Percentiles rank a stretch among this genome's conserved stretches.
These are phyloP conservation scores for Athene noctua DNA, from an alignment of 2,113 vertebrate species.

Conservation along the genomic window DNA sequence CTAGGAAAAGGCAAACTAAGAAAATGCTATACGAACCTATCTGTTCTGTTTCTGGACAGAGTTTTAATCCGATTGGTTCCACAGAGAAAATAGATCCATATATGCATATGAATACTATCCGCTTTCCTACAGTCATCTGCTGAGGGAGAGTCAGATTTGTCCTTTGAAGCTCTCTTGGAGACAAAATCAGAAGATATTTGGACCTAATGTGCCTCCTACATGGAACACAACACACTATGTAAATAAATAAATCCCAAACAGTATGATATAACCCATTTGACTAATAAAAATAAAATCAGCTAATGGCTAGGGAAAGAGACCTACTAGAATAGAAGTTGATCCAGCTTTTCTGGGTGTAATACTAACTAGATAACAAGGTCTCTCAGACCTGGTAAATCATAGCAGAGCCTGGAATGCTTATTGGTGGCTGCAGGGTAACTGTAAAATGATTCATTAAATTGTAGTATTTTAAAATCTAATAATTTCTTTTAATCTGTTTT, in stretches of 20 bases:
- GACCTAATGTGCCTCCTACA: not conserved
- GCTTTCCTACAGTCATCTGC: not conserved
- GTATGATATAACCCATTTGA: not conserved
- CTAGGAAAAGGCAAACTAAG: not conserved
- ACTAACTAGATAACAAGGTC: slow-evolving; percentile 21
- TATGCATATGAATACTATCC: not conserved
- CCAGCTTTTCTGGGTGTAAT: not conserved
- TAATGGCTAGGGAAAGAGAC: not conserved
- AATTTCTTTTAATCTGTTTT: not conserved
- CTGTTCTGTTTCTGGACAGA: not conserved
- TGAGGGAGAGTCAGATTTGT: not conserved
- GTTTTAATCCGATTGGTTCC: not conserved
- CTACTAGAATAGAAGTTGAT: not conserved
- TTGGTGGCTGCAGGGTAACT: not conserved
- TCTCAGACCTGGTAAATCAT: not conserved
- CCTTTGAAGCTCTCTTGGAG: not conserved
- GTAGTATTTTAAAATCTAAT: slow-evolving; percentile 8
- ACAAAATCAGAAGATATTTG: not conserved
- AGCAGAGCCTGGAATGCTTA: not conserved
- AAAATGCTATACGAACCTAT: not conserved
- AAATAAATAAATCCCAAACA: not conserved
- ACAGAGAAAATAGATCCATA: not conserved
- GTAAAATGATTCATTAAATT: slow-evolving; percentile 17
- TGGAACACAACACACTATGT: not conserved
- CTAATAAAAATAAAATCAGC: not conserved